Conservation (phyloP, 2,888 invertebrate genomes). For the Melanchra persicariae region DNA sequence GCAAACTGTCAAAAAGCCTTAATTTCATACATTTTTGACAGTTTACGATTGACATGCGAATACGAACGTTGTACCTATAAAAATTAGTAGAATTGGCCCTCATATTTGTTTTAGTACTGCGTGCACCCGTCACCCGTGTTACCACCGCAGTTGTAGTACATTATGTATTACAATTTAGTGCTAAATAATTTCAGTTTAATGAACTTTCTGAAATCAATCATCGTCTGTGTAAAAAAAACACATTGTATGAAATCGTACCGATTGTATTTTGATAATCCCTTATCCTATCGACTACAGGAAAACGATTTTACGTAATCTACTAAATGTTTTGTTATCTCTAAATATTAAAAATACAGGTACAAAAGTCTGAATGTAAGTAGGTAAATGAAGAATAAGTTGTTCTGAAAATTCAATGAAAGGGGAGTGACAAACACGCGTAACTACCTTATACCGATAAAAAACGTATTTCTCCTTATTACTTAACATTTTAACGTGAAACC, state of each 20-base stretch:
- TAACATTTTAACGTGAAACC: conserved; percentile 65
- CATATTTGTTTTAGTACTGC: no score
- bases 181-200: background rate
- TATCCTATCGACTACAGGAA: background rate
- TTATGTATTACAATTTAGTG: no score
- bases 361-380: conserved; percentile 3
- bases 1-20: no score
- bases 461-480: conserved; percentile 37
- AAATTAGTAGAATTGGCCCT: no score
- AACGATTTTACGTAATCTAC: background rate
- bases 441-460: conserved; percentile 20
- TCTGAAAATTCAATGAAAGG: conserved; percentile 18
- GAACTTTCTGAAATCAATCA: background rate
- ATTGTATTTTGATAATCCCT: background rate
- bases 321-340: conserved; percentile 5
- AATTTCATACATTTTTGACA: no score
- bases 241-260: background rate
- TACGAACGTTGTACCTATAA: no score
- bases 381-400: conserved; percentile 16
- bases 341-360: no score
- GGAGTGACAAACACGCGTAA: conserved; percentile 31
- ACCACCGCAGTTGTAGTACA: no score
- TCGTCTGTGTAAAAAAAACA: background rate
- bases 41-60: no score
- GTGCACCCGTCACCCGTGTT: no score